A percentile compares a stretch with the other conserved stretches of the same genome.
phyloP scores from a whole-genome alignment of 1,140 invertebrate genomes.

The Diorhabda carinulata region DNA sequence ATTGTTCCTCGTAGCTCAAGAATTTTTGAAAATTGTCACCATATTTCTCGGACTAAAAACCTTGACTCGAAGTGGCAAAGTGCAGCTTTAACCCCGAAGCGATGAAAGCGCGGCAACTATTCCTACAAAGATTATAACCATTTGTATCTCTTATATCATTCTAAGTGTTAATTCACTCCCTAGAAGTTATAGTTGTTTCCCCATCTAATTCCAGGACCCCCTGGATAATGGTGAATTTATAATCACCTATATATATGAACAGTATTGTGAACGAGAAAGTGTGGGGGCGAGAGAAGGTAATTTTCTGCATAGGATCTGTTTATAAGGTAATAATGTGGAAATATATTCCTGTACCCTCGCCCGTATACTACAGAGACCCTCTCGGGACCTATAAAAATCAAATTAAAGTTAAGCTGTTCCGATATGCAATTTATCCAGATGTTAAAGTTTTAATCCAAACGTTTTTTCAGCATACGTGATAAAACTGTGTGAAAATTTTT shows the following conservation, averaged over 20 bases:
- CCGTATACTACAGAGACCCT: neutral
- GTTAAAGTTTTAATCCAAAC: neutral
- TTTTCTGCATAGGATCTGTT: neutral
- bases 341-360: neutral
- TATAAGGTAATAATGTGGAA: constrained; percentile 3
- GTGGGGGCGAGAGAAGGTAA: neutral
- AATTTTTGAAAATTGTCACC: neutral
- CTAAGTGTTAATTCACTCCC: constrained; percentile 2
- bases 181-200: neutral
- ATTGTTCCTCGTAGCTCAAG: too few relatives aligned
- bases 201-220: constrained; percentile 1
- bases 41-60: neutral
- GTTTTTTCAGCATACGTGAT: neutral
- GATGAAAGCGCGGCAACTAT: neutral
- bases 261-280: neutral
- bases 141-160: constrained; percentile 1
- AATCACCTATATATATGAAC: constrained; percentile 1
- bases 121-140: neutral
- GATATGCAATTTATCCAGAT: neutral
- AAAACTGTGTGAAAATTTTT: too few relatives aligned
- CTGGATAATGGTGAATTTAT: neutral
- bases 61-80: neutral
- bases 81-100: neutral
- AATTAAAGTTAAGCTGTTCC: neutral
- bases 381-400: neutral